Conservation (phyloP, 2,797 vertebrate genomes). For the Rhynchonycteris naso region DNA sequence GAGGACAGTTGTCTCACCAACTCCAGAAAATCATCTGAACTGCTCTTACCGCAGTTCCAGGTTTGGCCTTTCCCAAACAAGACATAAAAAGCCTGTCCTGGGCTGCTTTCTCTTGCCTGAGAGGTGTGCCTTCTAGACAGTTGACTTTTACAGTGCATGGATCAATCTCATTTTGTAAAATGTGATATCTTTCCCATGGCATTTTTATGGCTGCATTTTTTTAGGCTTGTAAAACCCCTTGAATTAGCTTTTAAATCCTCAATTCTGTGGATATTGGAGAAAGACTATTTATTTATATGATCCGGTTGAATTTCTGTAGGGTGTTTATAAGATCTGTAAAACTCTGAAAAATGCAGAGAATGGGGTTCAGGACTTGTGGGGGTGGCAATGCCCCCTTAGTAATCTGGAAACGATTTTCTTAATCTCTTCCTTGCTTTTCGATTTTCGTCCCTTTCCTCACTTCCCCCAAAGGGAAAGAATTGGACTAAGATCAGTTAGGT, state of each 20-base stretch:
- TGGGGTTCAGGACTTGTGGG: conserved; percentile 61
- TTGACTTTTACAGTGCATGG: conserved; percentile 72
- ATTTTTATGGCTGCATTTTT: conserved; percentile 75
- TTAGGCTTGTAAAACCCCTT: conserved; percentile 76
- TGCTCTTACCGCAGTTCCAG: neutral
- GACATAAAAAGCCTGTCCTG: neutral
- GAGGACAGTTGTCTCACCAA: neutral
- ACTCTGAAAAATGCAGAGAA: conserved; percentile 73
- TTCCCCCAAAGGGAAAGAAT: neutral
- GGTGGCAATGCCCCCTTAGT: conserved; percentile 70
- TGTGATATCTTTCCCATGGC: conserved; percentile 68
- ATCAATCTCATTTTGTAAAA: conserved; percentile 81
- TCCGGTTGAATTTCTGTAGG: conserved; percentile 82
- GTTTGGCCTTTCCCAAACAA: conserved; percentile 40
- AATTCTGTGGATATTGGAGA: conserved; percentile 77
- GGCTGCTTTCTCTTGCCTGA: conserved; percentile 13
- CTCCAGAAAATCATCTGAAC: conserved; percentile 47
- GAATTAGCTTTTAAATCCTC: conserved; percentile 77
- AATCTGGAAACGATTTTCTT: conserved; percentile 55
- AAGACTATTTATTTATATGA: conserved; percentile 64
- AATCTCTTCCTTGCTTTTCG: conserved; percentile 40
- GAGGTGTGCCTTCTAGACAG: conserved; percentile 75
- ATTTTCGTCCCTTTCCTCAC: neutral
- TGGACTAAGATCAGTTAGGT: neutral
- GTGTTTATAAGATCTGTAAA: conserved; percentile 84